Base-by-base conservation (phyloP, 2,888 invertebrate genomes). In the Candidula unifasciata region DNA sequence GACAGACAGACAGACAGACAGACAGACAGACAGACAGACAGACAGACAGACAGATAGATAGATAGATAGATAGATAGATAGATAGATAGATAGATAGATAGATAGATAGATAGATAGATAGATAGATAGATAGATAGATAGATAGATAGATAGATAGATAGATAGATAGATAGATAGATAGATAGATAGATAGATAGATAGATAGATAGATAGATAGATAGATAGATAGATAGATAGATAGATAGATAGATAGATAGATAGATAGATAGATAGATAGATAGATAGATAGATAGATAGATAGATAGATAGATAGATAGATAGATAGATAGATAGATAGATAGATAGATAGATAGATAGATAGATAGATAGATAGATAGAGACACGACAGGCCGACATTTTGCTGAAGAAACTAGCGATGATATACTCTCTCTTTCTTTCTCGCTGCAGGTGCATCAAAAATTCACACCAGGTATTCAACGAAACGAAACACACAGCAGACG, bases 31-130 rank as follows among this genome's bases (percentile, higher is more conserved):
- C 18, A 60, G 60, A 60, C 18, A 60, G 60, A 60, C 18, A 60
- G 60, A 60, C 18, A 60, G 60, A 60, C 18, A 60, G 60, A 60
- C 18, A 60, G 60, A 60, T 60, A 60, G 60, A 60, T 60, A 60
- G 60, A 60, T 60, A 60, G 60, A 60, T 60, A 60, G 60, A 60
- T 60, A 60, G 60, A 60, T 24, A 60, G 60, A 60, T 60, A 60
- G 60, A 60, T 60, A 60, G 60, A 60, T 60, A 60, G 60, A 60
- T 60, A 60, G 60, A 60, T 60, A 60, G 60, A 60, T 60, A 60
- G 60, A 60, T 60, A 60, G 60, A 60, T 60, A 60, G 60, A 60
- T 60, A 60, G 60, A 60, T 60, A 60, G 60, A 60, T 60, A 60
- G 60, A 60, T 60, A 60, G 60, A 60, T 60, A 60, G 60, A 60